phyloP scores from a whole-genome alignment of 2,797 vertebrate species.

The Xiphophorus birchmanni region DNA sequence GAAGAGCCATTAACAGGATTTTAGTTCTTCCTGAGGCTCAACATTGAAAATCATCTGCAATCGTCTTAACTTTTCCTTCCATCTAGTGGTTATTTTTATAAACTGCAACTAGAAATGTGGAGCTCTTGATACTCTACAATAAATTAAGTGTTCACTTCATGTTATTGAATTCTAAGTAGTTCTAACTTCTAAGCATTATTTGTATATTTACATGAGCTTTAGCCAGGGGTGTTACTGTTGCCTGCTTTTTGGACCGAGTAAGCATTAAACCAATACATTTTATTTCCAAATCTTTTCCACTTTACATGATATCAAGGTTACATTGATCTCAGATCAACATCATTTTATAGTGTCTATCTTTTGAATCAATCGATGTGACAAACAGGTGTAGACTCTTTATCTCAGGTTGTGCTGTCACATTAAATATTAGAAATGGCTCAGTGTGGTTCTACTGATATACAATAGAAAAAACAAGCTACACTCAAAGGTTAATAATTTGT shows the following conservation, averaged over 20 bases:
- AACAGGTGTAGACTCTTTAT: neutral
- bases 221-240: neutral
- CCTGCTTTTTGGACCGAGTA: neutral
- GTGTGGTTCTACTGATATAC: neutral
- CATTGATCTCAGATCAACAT: neutral
- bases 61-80: constrained; percentile 39
- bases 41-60: neutral
- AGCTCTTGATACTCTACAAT: neutral
- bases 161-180: neutral
- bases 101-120: neutral
- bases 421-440: constrained; percentile 16
- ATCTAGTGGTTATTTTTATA: constrained; percentile 54
- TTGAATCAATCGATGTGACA: neutral
- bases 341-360: neutral
- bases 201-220: neutral
- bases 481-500: neutral
- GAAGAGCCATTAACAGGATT: neutral
- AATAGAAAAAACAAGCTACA: neutral
- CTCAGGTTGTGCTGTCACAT: constrained; percentile 17
- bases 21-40: constrained; percentile 15
- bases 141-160: neutral
- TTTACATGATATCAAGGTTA: neutral
- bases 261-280: neutral
- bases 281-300: neutral
- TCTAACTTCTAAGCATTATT: neutral